Base-by-base conservation (phyloP, 2,113 vertebrate species). In the Protobothrops mucrosquamatus region DNA sequence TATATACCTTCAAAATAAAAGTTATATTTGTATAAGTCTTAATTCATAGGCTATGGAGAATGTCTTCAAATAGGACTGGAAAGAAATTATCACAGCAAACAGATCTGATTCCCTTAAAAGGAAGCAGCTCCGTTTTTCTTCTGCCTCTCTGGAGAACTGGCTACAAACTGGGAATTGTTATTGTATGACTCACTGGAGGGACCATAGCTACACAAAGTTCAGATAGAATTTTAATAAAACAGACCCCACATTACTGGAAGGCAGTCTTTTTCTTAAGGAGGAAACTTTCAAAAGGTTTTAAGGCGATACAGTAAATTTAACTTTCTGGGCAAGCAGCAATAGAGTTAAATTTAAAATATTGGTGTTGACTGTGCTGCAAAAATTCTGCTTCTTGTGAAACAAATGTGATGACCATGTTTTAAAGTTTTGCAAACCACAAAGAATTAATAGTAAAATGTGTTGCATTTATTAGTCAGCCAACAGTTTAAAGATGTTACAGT, bases 101-200 rank as follows among this genome's bases (percentile, higher is more conserved):
- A 98, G 97, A 97, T 97, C 98, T 97, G 96, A 98, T 96, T 97
- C 95, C 99, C 99, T 98, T 99, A 99, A 98, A 99, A 98, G 99
- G 99, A 97, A 97, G 97, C 97, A 97, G 98, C 98, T 98, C 96
- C 96, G 97, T 98, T 98, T 97, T 97, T 92, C 94, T 96, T 94
- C 96, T 96, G 97, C 97, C 97, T 98, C 98, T 98, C 98, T 97
- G 97, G 97, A 98, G 98, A 98, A 97, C 96, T 98, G 98, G 98
- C 98, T 97, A 95, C 96, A 97, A 97, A 97, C 97, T 96, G 97
- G 98, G 96, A 95, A 98, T 98, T 98, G 97, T 98, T 98, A 97
- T 96, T 96, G 97, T 97, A 97, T 98, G 98, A 98, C 97, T 98
- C 97, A 98, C 97, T 97, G 95, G 93, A 93, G 87, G 69, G 95